Evolutionary conservation across 2,888 invertebrate species (phyloP), one percentile per base, ranked within the genome.

Genomic region (Oasisia sp.): DNA sequence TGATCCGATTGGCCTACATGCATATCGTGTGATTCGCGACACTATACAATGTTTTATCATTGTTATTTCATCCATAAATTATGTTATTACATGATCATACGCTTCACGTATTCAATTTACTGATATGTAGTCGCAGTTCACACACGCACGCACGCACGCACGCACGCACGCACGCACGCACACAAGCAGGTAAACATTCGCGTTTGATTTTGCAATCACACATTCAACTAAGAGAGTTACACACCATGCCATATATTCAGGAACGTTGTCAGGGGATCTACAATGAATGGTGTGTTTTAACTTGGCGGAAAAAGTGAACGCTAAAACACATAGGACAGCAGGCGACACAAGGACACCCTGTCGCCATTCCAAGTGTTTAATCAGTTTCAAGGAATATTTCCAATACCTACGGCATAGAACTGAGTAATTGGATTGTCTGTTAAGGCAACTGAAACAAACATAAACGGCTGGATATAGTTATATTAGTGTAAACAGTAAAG

Each of bases 31-130:
- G 74, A 74, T 74, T 27, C n/a, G 74, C 27, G 74, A 74, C 74
- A 27, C 27, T 74, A 74, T 19, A 38, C 38, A 74, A 27, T 74
- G 74, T 74, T 74, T 74, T 7, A 27, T 27, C 74, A 74, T 74
- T 74, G 74, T 74, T 74, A 74, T 74, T 74, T 74, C 19, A 74
- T 74, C n/a, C 19, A 74, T 74, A 74, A 74, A 74, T 74, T 74
- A 74, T 74, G 74, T 74, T 74, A 74, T 74, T 74, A 74, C 74
- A 74, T 74, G 74, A 74, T 74, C 74, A 74, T 74, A 74, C 27
- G 74, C 74, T n/a, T 3, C 74, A 19, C 19, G 74, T 74, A 5
- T 74, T 74, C 74, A 74, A 74, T 74, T 74, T 74, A 27, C 74
- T 74, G 19, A 74, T 74, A n/a, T 74, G 3, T 74, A 19, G 14